Evolutionary conservation across 2,113 vertebrate genomes (phyloP).

Genomic region (Bubo scandiacus): DNA sequence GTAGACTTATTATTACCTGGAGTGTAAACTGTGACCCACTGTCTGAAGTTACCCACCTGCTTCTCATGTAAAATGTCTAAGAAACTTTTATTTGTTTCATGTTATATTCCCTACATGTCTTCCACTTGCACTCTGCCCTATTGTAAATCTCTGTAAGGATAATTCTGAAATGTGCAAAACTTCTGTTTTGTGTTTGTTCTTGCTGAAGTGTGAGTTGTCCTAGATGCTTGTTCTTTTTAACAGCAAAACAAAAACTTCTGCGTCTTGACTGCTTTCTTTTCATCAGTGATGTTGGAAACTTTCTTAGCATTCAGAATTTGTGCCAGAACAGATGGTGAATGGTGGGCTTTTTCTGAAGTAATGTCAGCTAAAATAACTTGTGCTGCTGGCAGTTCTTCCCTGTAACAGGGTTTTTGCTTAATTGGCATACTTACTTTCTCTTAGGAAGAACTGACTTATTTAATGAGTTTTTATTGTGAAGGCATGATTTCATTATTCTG

Average conservation of each 20-base stretch:
- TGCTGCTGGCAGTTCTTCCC: slow-evolving; percentile 50
- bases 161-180: background rate
- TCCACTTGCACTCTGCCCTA: background rate
- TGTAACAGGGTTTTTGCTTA: slow-evolving; percentile 49
- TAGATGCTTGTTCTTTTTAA: slow-evolving; percentile 41
- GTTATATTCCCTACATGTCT: background rate
- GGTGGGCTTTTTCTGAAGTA: slow-evolving; percentile 61
- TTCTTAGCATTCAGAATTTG: slow-evolving; percentile 49
- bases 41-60: background rate
- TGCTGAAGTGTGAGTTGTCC: background rate
- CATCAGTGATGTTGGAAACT: slow-evolving; percentile 36
- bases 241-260: slow-evolving; percentile 44
- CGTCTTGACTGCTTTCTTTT: slow-evolving; percentile 38
- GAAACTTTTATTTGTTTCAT: background rate
- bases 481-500: slow-evolving; percentile 31
- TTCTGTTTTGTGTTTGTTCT: background rate
- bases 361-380: slow-evolving; percentile 65
- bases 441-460: slow-evolving; percentile 15
- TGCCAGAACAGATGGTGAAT: slow-evolving; percentile 62
- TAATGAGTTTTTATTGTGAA: slow-evolving; percentile 24
- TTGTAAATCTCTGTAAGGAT: background rate
- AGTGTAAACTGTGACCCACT: background rate
- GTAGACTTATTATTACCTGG: rapidly evolving
- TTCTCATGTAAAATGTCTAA: background rate
- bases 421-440: slow-evolving; percentile 33